Evolutionary conservation across 2,888 invertebrate species (phyloP).

Genomic region (Eilema depressum): DNA sequence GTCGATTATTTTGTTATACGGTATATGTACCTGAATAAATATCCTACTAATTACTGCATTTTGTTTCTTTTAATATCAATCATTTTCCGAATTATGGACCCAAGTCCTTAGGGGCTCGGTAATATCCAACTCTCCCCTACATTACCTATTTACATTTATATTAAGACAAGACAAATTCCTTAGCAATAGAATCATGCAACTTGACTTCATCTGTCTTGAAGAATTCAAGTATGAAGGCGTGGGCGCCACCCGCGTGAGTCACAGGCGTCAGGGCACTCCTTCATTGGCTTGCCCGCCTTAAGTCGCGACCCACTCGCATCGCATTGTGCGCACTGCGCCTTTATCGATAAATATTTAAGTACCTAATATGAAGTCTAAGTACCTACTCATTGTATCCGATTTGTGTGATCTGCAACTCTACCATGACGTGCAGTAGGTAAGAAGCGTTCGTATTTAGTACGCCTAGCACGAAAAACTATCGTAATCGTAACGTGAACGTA

Average conservation of each 20-base stretch:
- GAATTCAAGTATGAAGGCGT: conserved; percentile 66
- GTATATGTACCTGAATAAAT: no score
- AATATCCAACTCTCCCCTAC: no score
- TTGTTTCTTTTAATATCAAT: no score
- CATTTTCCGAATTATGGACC: no score
- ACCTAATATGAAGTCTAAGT: not conserved
- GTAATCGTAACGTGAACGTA: no score
- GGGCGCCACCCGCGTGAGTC: conserved; percentile 73
- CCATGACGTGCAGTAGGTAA: no score
- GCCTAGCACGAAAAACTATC: no score
- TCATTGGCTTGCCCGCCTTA: conserved; percentile 42
- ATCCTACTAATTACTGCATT: no score
- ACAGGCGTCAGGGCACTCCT: conserved; percentile 64
- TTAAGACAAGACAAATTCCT: conserved; percentile 14
- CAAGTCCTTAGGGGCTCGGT: no score
- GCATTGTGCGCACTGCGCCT: conserved; percentile 33
- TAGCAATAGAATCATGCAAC: conserved; percentile 34
- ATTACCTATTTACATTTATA: no score
- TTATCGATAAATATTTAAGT: not conserved
- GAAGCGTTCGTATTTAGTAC: no score
- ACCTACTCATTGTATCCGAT: not conserved
- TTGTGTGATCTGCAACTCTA: not conserved
- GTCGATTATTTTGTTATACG: no score
- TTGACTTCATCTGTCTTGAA: conserved; percentile 67
- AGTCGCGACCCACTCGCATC: conserved; percentile 46